Evolutionary conservation across 2,888 invertebrate genomes (phyloP), one percentile per base, ranked within the genome.

Genomic region (Drosophila anomelani): DNA sequence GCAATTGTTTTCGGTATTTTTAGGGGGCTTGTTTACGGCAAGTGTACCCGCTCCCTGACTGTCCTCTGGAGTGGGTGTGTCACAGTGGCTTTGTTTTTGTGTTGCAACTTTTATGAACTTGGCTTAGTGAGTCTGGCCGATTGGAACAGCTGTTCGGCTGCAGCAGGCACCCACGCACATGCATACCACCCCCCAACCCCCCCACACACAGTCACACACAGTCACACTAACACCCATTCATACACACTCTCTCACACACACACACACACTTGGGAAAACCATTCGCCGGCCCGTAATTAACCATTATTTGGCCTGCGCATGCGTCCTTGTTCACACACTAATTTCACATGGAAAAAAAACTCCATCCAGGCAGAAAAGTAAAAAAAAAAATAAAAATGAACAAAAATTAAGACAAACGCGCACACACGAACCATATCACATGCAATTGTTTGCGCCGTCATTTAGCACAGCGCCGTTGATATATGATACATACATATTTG

Each of bases 141-240:
- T 41, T 38, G 20, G 71, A 75, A 62, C 75, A 75, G 75, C 74
- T 74, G 74, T 75, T 74, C 44, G 51, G 60, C 20, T 75, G 69
- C 59, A 74, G 36, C 34, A 20, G 38, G 46, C 26, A 46, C 38
- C 43, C 43, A 69, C 39, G 56, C 44, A 63, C 58, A 71, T 43
- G 61, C 46, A 38, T 34, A 55, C 61, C 46, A 46, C 26, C 13
- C 29, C 15, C 10, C 12, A 12, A 23, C 3, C 34, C 10, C 34
- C 10, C 32, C 8, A 32, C 44, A 46, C 41, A 58, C 58, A 59
- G 23, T 32, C 8, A 32, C 44, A 46, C 41, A 58, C 58, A 59
- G 23, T 32, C 23, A 15, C 20, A 57, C 39, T 57, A 29, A 34
- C 38, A 68, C n/a, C 32, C 64, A 60, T 59, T 49, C 53, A 61